Base-by-base conservation (phyloP, 1,140 invertebrate genomes). In the Venturia canescens region DNA sequence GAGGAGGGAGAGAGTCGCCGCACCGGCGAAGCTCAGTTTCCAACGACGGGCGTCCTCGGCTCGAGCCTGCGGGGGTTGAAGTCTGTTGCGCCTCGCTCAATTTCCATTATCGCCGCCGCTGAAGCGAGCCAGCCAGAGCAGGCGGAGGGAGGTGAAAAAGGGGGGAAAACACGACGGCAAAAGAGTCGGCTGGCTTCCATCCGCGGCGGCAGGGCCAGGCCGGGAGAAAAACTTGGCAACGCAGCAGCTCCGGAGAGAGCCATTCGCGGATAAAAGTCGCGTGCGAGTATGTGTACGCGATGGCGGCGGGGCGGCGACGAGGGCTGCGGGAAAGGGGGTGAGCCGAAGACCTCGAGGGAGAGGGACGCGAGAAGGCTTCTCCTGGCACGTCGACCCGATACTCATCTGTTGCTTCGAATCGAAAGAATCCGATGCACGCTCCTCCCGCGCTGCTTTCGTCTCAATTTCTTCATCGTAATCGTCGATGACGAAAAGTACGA, bases 351-450 rank as follows among this genome's bases (percentile, higher is more conserved):
- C 27, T 69, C 27, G 29, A 69, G 13, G 53, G 26, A 29, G 48
- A 48, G n/a, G 23, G 71, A 50, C n/a, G 70, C 1, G 70, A 48
- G 48, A 53, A 48, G 71, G 48, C 71, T 74, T 53, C 29, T 74
- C 31, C 29, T 31, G 71, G 71, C 57, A 74, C 71, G 71, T 74
- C 71, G 71, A 74, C 71, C 71, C 48, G 71, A 57, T 74, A 48
- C 71, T 74, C 71, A 74, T 74, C 71, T 74, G 71, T 74, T 74
- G 71, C 71, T 74, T 74, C 71, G 71, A 74, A 74, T 26, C 23
- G 23, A 23, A 74, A 53, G 23, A 74, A 69, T 63, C 26, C 60
- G 9, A 26, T 69, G 15, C 31, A 4, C 26, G 9, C 16, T 69
- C 16, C 13, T 66, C 11, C 1, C 3, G 6, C 23, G 60, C n/a